Evolutionary conservation across 2,113 vertebrate genomes (phyloP).

Genomic region (Lagopus muta): DNA sequence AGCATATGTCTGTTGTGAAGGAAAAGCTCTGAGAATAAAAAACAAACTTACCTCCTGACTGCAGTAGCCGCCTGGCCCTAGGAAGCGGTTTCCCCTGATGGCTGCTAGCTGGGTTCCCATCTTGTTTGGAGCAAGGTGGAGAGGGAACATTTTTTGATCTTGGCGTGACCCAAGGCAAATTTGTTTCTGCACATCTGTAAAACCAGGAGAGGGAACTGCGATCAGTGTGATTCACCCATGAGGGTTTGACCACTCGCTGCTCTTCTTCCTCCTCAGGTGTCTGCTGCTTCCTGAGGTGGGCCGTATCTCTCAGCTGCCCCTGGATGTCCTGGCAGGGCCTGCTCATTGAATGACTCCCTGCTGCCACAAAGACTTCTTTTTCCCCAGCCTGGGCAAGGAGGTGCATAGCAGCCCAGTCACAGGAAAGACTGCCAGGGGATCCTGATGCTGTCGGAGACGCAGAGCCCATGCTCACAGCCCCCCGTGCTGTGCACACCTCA

Average conservation of each 20-base stretch:
- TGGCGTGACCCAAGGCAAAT: constrained; percentile 80
- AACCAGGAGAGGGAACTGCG: background rate
- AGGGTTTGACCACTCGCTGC: background rate
- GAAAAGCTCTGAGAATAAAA: background rate
- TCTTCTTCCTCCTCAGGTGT: background rate
- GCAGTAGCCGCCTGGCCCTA: constrained; percentile 83
- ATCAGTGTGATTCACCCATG: accelerated
- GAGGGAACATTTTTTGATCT: constrained; percentile 77
- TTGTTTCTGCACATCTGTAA: background rate
- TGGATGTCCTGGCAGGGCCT: background rate
- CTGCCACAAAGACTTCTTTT: background rate
- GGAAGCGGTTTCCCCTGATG: background rate
- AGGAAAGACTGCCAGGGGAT: too few species aligned
- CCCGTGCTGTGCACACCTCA: accelerated
- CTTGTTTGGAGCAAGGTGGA: constrained; percentile 52
- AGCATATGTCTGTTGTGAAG: background rate
- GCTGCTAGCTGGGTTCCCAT: constrained; percentile 69
- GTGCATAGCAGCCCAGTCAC: accelerated
- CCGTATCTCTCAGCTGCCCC: background rate
- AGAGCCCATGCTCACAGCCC: accelerated
- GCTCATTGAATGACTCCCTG: background rate
- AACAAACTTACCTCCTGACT: constrained; percentile 72
- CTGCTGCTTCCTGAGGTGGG: background rate
- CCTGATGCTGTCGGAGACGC: accelerated
- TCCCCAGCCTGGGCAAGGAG: background rate